phyloP scores from a whole-genome alignment of 2,797 vertebrate species.

The Lindbergichthys nudifrons region DNA sequence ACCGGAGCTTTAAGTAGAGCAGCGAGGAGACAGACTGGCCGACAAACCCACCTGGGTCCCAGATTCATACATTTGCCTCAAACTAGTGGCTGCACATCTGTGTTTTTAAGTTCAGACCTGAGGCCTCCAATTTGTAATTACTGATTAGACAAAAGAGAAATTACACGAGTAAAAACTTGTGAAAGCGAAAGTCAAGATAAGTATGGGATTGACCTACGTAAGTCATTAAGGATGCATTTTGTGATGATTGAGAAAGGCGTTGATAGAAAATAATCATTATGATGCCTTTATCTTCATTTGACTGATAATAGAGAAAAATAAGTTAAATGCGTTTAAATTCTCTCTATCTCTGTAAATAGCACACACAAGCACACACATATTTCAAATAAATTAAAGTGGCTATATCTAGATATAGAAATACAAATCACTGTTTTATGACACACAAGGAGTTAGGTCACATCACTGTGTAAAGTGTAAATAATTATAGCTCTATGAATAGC shows the following conservation, averaged over 20 bases:
- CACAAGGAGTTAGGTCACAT: constrained; percentile 28
- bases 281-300: constrained; percentile 4
- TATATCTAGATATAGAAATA: constrained; percentile 19
- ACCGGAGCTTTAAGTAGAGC: constrained; percentile 27
- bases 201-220: neutral
- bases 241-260: constrained; percentile 12
- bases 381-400: neutral
- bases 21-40: constrained; percentile 1
- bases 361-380: neutral
- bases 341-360: neutral
- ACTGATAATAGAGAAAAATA: neutral
- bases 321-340: constrained; percentile 2
- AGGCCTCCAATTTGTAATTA: constrained; percentile 25
- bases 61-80: neutral
- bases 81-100: constrained; percentile 14
- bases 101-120: constrained; percentile 20
- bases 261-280: constrained; percentile 19
- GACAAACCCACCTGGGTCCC: constrained; percentile 27
- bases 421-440: constrained; percentile 14
- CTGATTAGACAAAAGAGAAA: constrained; percentile 34
- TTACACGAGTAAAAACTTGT: constrained; percentile 19
- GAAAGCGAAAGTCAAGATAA: constrained; percentile 11
- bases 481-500: constrained; percentile 42
- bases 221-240: constrained; percentile 11
- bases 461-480: constrained; percentile 67